Evolutionary conservation across 2,888 invertebrate species (phyloP).

Genomic region (Physocephala rufipes): DNA sequence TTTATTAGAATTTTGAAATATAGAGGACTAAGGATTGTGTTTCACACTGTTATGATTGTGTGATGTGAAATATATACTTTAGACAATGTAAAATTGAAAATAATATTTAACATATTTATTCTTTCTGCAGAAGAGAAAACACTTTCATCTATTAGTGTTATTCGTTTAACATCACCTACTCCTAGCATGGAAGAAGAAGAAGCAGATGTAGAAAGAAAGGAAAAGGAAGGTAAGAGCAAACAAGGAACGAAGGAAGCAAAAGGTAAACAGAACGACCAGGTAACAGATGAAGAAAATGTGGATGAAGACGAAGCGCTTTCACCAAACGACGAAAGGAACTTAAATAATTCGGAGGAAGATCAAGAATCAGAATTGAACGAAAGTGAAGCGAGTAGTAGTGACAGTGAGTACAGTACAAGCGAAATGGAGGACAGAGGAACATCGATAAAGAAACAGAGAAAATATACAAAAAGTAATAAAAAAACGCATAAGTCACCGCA

Average conservation of each 20-base stretch:
- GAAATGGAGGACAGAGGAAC: conserved; percentile 47
- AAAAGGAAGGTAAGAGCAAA: conserved; percentile 44
- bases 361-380: conserved; percentile 47
- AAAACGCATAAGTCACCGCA: conserved; percentile 14
- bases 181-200: conserved; percentile 64
- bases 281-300: conserved; percentile 42
- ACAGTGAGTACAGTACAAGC: conserved; percentile 45
- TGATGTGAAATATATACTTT: background rate
- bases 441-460: conserved; percentile 19
- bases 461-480: conserved; percentile 25
- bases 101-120: too few relatives aligned
- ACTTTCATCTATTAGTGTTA: conserved; percentile 72
- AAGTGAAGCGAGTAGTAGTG: conserved; percentile 47
- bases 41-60: too few relatives aligned
- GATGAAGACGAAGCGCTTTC: conserved; percentile 32
- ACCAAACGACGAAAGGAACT: conserved; percentile 37
- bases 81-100: background rate
- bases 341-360: conserved; percentile 44
- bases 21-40: too few relatives aligned
- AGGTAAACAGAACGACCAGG: conserved; percentile 45
- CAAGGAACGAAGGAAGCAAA: conserved; percentile 44
- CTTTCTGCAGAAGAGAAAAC: conserved; percentile 66
- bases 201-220: conserved; percentile 55
- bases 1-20: too few relatives aligned
- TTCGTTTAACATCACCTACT: conserved; percentile 68